Evolutionary conservation across 2,797 vertebrate genomes (phyloP).

Genomic region (Schizopygopsis pylzovi): DNA sequence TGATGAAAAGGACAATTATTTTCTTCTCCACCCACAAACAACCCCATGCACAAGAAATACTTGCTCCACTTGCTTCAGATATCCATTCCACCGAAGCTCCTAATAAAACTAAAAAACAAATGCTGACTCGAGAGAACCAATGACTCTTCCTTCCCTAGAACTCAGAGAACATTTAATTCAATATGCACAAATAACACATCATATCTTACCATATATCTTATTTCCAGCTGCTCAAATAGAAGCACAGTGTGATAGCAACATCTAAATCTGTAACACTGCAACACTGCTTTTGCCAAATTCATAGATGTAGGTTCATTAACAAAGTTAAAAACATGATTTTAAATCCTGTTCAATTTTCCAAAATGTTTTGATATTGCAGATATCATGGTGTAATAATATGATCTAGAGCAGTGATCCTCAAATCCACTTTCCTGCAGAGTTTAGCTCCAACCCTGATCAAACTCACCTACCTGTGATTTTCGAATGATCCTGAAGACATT

Average conservation of each 20-base stretch:
- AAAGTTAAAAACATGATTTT: not conserved
- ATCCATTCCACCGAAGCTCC: constrained; percentile 6
- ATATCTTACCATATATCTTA: not conserved
- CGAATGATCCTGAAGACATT: too few species aligned
- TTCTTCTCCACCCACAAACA: constrained; percentile 27
- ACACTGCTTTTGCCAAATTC: not conserved
- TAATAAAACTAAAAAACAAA: not conserved
- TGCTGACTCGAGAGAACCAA: not conserved
- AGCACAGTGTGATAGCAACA: not conserved
- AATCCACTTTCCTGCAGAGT: too few species aligned
- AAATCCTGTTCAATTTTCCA: not conserved
- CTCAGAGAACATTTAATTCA: not conserved
- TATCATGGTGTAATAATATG: not conserved
- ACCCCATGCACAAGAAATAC: not conserved
- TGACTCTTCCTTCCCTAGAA: not conserved
- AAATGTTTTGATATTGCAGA: not conserved
- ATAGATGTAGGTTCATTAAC: not conserved
- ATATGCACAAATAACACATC: not conserved
- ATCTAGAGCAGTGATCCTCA: not conserved
- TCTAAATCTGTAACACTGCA: not conserved
- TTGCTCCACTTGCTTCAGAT: constrained; percentile 22
- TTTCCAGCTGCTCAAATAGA: not conserved
- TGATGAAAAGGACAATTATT: constrained; percentile 34
- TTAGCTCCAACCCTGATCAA: too few species aligned
- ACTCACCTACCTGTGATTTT: too few species aligned